phyloP scores from a whole-genome alignment of 2,888 invertebrate genomes.

The Tetranychus truncatus region DNA sequence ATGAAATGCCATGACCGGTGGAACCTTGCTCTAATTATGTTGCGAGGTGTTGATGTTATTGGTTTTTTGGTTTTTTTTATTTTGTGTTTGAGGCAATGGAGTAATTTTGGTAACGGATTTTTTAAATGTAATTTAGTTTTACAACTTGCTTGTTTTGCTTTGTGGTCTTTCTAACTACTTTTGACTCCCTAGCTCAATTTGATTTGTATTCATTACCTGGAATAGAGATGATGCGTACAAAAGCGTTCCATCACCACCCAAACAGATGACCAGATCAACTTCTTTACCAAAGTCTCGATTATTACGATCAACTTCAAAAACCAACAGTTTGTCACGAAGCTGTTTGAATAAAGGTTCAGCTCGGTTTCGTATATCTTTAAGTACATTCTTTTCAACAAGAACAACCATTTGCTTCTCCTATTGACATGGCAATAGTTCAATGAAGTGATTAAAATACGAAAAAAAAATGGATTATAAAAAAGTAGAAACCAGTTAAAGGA shows the following conservation, averaged over 20 bases:
- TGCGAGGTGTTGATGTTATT: not conserved
- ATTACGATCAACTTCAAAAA: constrained; percentile 37
- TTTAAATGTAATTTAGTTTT: not conserved
- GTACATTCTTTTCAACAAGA: constrained; percentile 72
- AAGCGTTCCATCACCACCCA: constrained; percentile 91
- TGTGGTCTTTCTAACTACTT: not conserved
- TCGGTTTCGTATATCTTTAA: constrained; percentile 60
- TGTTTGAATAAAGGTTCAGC: constrained; percentile 53
- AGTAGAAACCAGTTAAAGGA: no score
- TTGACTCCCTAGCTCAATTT: not conserved
- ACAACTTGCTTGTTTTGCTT: not conserved
- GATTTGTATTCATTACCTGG: constrained; percentile 37
- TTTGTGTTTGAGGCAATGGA: not conserved
- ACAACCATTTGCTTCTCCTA: constrained; percentile 89
- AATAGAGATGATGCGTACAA: constrained; percentile 84
- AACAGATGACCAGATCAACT: constrained; percentile 86
- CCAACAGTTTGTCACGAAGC: constrained; percentile 65
- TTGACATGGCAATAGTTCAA: constrained; percentile 63
- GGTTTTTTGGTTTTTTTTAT: not conserved
- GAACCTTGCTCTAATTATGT: constrained; percentile 62
- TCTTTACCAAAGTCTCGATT: constrained; percentile 43
- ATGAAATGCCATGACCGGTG: constrained; percentile 95
- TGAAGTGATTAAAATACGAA: not conserved
- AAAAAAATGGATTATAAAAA: not conserved
- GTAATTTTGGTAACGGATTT: no score